These are phyloP conservation scores for Ctenosaura bakeri DNA, from an alignment of 2,797 vertebrate species.

Conservation along the genomic window DNA sequence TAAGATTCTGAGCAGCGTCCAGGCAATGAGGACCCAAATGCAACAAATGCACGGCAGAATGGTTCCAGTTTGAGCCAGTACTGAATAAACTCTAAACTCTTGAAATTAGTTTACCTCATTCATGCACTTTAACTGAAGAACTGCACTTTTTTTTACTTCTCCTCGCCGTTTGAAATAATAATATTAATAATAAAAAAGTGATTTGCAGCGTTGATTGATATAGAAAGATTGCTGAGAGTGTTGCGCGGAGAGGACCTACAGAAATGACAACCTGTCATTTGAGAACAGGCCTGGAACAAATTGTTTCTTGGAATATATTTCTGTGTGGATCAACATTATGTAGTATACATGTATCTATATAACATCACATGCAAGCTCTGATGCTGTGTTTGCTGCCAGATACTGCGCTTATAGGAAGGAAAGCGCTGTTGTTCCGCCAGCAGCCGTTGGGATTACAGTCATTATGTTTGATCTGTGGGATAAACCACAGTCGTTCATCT, in stretches of 20 bases:
- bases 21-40: constrained; percentile 95
- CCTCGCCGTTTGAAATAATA: constrained; percentile 83
- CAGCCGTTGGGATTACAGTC: constrained; percentile 78
- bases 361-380: constrained; percentile 73
- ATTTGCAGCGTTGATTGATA: constrained; percentile 82
- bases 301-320: constrained; percentile 78
- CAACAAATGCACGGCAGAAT: constrained; percentile 97
- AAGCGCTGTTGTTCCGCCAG: constrained; percentile 62
- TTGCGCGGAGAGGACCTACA: constrained; percentile 80
- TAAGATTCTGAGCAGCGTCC: constrained; percentile 94
- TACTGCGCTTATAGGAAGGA: constrained; percentile 69
- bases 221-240: constrained; percentile 81
- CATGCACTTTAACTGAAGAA: constrained; percentile 99
- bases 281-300: constrained; percentile 78
- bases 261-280: constrained; percentile 75
- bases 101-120: constrained; percentile 99
- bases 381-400: constrained; percentile 78
- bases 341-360: constrained; percentile 82
- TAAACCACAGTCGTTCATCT: constrained; percentile 64
- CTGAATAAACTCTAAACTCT: constrained; percentile 85
- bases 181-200: constrained; percentile 52
- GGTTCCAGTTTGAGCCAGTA: constrained; percentile 93
- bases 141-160: constrained; percentile 93
- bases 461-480: constrained; percentile 77
- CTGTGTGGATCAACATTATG: constrained; percentile 75